phyloP scores from a whole-genome alignment of 2,797 vertebrate species.

The Todus mexicanus region DNA sequence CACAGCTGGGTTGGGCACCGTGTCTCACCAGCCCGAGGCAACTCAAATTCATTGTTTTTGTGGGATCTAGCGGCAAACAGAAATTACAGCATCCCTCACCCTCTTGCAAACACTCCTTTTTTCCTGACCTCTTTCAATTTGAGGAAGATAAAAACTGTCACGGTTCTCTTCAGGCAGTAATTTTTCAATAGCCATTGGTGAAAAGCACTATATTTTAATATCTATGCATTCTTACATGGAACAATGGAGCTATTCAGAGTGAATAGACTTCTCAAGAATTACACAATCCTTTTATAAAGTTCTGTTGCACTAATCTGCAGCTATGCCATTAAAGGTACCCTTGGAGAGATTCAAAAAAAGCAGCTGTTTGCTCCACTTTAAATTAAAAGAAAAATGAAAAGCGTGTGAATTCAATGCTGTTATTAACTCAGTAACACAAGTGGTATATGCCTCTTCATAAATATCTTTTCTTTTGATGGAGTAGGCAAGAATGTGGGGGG shows the following conservation, averaged over 20 bases:
- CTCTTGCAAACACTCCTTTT: background rate
- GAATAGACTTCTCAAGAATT: slow-evolving; percentile 20
- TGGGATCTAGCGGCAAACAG: slow-evolving; percentile 13
- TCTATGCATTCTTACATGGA: slow-evolving; percentile 32
- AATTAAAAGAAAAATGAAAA: background rate
- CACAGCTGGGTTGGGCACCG: background rate
- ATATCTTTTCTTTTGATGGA: background rate
- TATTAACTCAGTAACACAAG: background rate
- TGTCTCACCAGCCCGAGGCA: background rate
- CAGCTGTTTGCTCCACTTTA: background rate
- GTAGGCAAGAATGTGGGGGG: background rate
- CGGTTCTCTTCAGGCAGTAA: slow-evolving; percentile 29
- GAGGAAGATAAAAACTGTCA: slow-evolving; percentile 50
- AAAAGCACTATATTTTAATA: slow-evolving; percentile 50
- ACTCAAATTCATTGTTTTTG: background rate
- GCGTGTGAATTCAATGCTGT: background rate
- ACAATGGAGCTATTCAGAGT: slow-evolving; percentile 29
- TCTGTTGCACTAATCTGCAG: background rate
- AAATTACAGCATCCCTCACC: slow-evolving; percentile 35
- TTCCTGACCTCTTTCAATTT: slow-evolving; percentile 8
- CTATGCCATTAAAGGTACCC: slow-evolving; percentile 11
- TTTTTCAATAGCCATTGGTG: slow-evolving; percentile 58
- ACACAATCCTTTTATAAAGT: background rate
- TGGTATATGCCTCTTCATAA: background rate
- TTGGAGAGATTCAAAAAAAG: slow-evolving; percentile 9